Evolutionary conservation across 2,797 vertebrate species (phyloP), one percentile per base, ranked within the genome.

Genomic region (Lophotriccus pileatus): DNA sequence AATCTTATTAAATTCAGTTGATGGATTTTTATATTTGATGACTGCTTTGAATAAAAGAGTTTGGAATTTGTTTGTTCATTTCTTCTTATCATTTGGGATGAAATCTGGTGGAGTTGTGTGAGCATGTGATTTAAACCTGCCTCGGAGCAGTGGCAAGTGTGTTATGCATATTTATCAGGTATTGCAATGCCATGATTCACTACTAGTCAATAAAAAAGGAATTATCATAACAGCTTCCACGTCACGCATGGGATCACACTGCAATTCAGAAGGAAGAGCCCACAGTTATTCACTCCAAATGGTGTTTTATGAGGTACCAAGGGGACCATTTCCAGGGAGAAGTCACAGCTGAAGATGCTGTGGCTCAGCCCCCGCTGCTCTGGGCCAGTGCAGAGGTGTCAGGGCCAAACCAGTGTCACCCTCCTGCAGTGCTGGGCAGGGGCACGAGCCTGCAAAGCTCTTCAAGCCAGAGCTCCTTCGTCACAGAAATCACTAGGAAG

Each of bases 201-300:
- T 52, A 24, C 44, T 21, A 53, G 84, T 60, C 87, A 43, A 87
- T 87, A 67, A 87, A 93, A 92, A 70, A 63, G 30, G 64, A 93
- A 89, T 93, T 83, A 80, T 44, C 14, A 1, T 70, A 80, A 74
- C 75, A 95, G 55, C 75, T 89, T 70, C 68, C 27, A 46, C 60
- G 78, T 55, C 89, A 82, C 50, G 17, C 74, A 56, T 11, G 63
- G 68, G 60, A 92, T 89, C 70, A 59, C 78, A 21, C 30, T 1
- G 1, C 84, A 85, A 25, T 70, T n/a, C 85, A 66, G 84, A 62
- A 79, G 69, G 74, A 67, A 79, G 63, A 80, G 28, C 23, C 25
- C 55, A 10, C 8, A 6, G 44, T 87, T 83, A 53, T 56, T 83
- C 79, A 77, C 21, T 83, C 37, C 68, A 89, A 83, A 64, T 5